Evolutionary conservation across 2,113 vertebrate genomes (phyloP), one percentile per base, ranked within the genome.

Genomic region (Beaufortia kweichowensis): DNA sequence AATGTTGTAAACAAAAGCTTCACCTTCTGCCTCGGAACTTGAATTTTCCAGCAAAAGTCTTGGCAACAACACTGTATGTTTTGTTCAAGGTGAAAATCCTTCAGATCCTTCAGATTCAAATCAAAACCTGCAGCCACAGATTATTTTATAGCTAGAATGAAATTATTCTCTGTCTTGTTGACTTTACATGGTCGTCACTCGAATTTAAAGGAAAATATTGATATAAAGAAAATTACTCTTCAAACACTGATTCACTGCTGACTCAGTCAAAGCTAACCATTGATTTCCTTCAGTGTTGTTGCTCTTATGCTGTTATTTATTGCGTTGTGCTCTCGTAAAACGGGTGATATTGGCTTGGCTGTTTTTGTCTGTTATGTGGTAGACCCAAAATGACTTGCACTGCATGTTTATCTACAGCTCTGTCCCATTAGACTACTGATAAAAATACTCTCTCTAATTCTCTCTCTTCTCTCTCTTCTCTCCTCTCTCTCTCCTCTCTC

Each of bases 221-320:
- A 86, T 10, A 76, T 35, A 64, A 65, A 39, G 12, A 75, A 76
- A 82, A 72, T 82, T 83, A 78, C 79, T 82, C 76, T 31, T 85
- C 76, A 75, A 55, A 39, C 29, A n/a, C 78, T n/a, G n/a, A n/a
- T n/a, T n/a, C n/a, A n/a, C n/a, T 78, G 81, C 83, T 85, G 81
- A 87, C 82, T 88, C 68, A 84, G 81, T 85, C 70, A 75, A 82
- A 76, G 76, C 67, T 35, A 59, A 57, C 28, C 79, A 85, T 86
- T 78, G 86, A 89, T 90, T 87, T 86, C 75, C 79, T 79, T 43
- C 85, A 55, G 77, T 68, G 8, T 61, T 31, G 33, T 78, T 82
- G 74, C 70, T 70, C 10, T 43, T 59, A n/a, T 4, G 14, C 41
- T 70, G 62, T 62, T 72, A 68, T 74, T 68, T n/a, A 67, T 56